phyloP scores from a whole-genome alignment of 2,888 invertebrate genomes.

The Germaria angustata region DNA sequence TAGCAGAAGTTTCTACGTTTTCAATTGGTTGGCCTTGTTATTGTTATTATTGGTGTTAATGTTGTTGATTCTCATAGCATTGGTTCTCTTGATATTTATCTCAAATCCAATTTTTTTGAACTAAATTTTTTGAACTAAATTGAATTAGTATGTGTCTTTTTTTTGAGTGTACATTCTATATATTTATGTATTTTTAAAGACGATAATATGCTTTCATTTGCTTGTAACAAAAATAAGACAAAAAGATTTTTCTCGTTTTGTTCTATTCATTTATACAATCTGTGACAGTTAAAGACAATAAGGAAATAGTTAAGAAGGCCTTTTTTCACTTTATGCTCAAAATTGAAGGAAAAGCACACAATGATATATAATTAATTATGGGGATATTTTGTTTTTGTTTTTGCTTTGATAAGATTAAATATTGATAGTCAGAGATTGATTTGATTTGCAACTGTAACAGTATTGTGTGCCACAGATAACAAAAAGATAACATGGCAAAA shows the following conservation, averaged over 20 bases:
- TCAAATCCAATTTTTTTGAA: too few relatives aligned
- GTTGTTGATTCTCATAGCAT: too few relatives aligned
- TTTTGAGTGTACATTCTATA: too few relatives aligned
- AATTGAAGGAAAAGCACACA: conserved; percentile 21
- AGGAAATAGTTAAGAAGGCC: conserved; percentile 52
- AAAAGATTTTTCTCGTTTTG: conserved; percentile 13
- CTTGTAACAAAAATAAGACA: not conserved
- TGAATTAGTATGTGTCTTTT: too few relatives aligned
- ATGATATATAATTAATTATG: conserved; percentile 62
- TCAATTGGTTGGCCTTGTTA: too few relatives aligned
- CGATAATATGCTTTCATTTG: conserved; percentile 28
- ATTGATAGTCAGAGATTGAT: conserved; percentile 53
- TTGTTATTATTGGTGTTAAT: too few relatives aligned
- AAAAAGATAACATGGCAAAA: conserved; percentile 1
- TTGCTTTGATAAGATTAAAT: conserved; percentile 35
- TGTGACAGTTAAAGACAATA: conserved; percentile 64
- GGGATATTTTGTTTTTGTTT: conserved; percentile 24
- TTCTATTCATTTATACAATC: conserved; percentile 39
- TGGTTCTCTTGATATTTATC: too few relatives aligned
- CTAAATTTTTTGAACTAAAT: too few relatives aligned
- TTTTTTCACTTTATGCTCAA: not conserved
- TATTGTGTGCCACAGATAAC: not conserved
- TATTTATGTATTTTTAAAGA: not conserved
- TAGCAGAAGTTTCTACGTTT: too few relatives aligned
- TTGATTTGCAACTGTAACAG: conserved; percentile 15